Evolutionary conservation across 2,797 vertebrate species (phyloP), one percentile per base, ranked within the genome.

Genomic region (Huso huso): DNA sequence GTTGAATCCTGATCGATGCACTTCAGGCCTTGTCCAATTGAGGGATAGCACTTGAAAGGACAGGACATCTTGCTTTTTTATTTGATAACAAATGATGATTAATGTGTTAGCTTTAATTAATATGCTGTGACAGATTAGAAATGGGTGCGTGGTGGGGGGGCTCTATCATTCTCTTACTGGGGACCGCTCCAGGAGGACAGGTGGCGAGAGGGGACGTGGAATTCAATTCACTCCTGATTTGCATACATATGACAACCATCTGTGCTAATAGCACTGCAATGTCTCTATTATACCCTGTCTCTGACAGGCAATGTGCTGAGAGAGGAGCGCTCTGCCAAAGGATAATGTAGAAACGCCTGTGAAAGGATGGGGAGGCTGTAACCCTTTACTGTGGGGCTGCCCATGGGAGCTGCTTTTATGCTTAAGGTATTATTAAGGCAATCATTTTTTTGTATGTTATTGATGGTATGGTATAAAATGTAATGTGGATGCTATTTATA

Each of bases 231-330:
- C 87, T 92, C 87, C 90, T 91, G 84, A 97, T 98, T 95, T 98
- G 92, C 96, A 98, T 97, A 94, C 92, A 96, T 95, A 95, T 94
- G 94, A 97, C 93, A 94, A 88, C 94, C 96, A 98, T 98, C 96
- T 97, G 94, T 87, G 92, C 93, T 95, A 95, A 97, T 93, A 89
- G 90, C 89, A 80, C 82, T 70, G 80, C 83, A 81, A 94, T 87
- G 88, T 96, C 94, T 97, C 93, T 89, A 94, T 97, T 93, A 93
- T 90, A 82, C 87, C 78, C 80, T 0, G 18, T 61, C 61, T 62
- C 13, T 37, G 61, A 62, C 61, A 62, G 61, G 61, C 52, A 37
- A 58, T 11, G 55, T 7, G 55, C 12, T 58, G 55, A 37, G 37
- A 37, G 37, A 37, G 37, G 3, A 58, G 55, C 12, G 69, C 78